Conservation (phyloP, 2,113 vertebrate genomes). For the Sus scrofa region DNA sequence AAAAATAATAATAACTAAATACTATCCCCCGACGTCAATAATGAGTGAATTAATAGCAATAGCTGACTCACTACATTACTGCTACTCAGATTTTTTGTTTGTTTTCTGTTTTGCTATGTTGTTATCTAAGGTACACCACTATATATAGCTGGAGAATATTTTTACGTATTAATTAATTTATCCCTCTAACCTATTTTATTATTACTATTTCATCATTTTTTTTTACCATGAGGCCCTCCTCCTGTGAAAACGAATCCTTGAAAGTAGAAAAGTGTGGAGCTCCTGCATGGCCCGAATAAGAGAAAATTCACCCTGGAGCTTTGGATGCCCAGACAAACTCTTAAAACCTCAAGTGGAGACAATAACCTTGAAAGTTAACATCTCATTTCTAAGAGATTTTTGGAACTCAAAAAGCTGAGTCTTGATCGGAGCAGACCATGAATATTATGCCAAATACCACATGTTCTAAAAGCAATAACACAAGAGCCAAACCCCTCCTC, state of each 20-base stretch:
- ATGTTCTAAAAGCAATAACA: not conserved
- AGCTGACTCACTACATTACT: not conserved
- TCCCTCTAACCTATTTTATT: not conserved
- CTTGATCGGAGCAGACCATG: not conserved
- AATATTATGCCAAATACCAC: not conserved
- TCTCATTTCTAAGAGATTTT: conserved; percentile 33
- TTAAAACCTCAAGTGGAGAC: not conserved
- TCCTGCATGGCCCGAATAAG: not conserved
- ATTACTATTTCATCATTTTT: not conserved
- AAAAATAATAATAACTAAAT: not conserved
- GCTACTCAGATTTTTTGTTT: not conserved
- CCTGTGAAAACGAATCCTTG: not conserved
- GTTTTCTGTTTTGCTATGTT: not conserved
- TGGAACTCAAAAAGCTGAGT: not conserved
- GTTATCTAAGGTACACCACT: not conserved
- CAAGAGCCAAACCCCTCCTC: not conserved
- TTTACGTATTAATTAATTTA: not conserved
- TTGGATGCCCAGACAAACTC: not conserved
- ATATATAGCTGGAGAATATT: not conserved
- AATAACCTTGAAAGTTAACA: not conserved
- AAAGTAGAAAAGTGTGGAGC: not conserved
- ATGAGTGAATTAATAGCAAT: not conserved
- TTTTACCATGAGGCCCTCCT: not conserved
- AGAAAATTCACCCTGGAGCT: not conserved
- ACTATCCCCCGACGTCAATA: not conserved